A percentile compares a stretch with the other conserved stretches of the same genome.
Evolutionary conservation across 2,888 invertebrate genomes (phyloP).

Genomic region (Catocala fraxini): DNA sequence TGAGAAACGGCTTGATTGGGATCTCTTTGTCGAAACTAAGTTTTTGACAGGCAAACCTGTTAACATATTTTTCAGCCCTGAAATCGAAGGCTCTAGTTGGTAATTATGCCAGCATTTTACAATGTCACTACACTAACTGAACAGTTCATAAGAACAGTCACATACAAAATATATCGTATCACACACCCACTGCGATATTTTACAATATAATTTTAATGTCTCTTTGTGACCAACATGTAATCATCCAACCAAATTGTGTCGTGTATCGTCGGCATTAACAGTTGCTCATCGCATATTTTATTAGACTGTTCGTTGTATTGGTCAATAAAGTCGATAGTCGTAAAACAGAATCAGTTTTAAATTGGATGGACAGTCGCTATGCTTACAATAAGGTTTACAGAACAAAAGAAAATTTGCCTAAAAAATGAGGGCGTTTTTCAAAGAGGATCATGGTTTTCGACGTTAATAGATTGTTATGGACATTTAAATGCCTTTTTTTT

Average conservation of each 20-base stretch:
- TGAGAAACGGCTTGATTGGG: too few relatives aligned
- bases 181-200: not conserved
- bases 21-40: too few relatives aligned
- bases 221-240: slow-evolving; percentile 19
- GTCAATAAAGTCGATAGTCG: slow-evolving; percentile 65
- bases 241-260: slow-evolving; percentile 34
- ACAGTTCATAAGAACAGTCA: too few relatives aligned
- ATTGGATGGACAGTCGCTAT: slow-evolving; percentile 52
- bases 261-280: slow-evolving; percentile 37
- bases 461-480: slow-evolving; percentile 5
- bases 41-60: too few relatives aligned
- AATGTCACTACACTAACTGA: too few relatives aligned
- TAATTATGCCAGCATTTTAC: too few relatives aligned
- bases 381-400: slow-evolving; percentile 40
- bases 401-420: slow-evolving; percentile 28
- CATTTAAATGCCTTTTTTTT: not conserved
- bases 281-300: slow-evolving; percentile 70
- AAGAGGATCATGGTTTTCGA: slow-evolving; percentile 1
- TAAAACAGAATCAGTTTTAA: slow-evolving; percentile 61
- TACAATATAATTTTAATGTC: not conserved
- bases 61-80: too few relatives aligned
- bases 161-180: not conserved
- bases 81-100: too few relatives aligned
- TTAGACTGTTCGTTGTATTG: slow-evolving; percentile 62
- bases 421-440: slow-evolving; percentile 9